phyloP scores from a whole-genome alignment of 2,797 vertebrate genomes.

The Parauchenoglanis punctatus region DNA sequence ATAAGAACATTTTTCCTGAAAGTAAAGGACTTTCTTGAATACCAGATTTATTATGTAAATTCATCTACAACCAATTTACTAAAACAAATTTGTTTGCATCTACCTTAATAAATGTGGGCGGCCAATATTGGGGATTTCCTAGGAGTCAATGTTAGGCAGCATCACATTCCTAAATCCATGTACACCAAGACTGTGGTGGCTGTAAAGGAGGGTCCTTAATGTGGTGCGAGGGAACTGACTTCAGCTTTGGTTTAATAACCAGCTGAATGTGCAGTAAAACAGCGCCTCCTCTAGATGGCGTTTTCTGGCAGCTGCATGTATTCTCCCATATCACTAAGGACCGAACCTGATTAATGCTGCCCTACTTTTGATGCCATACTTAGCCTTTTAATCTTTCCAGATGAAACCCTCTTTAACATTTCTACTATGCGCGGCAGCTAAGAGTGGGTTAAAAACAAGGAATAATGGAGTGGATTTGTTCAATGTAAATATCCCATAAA shows the following conservation, averaged over 20 bases:
- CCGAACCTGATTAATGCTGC: conserved; percentile 35
- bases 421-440: not conserved
- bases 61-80: not conserved
- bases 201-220: not conserved
- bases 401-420: conserved; percentile 9
- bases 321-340: conserved; percentile 3
- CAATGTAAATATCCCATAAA: not conserved
- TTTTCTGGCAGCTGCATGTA: not conserved
- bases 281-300: not conserved
- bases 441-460: conserved; percentile 7
- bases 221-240: not conserved
- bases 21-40: not conserved
- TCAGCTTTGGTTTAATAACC: not conserved
- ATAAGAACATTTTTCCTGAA: not conserved
- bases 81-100: not conserved
- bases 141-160: not conserved
- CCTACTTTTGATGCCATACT: conserved; percentile 38
- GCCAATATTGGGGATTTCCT: not conserved
- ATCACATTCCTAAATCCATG: not conserved
- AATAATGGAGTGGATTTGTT: not conserved
- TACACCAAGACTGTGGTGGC: not conserved
- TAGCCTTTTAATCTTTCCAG: conserved; percentile 25
- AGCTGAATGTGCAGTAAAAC: not conserved
- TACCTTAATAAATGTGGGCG: not conserved
- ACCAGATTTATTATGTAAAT: not conserved